Conservation (phyloP, 2,888 invertebrate genomes). For the Xanthia togata region DNA sequence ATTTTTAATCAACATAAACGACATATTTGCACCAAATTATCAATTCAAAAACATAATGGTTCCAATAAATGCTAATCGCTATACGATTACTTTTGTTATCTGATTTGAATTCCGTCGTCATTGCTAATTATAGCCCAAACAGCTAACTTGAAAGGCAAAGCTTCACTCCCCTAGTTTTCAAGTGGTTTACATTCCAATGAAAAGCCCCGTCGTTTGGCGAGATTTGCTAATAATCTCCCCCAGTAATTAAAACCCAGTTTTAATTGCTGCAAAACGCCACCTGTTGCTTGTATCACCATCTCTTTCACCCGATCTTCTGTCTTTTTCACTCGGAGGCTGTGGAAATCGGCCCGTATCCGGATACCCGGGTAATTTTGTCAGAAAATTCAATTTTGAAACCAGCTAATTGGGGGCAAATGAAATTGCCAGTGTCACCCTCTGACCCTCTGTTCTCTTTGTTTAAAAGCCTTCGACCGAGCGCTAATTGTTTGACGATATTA, state of each 20-base stretch:
- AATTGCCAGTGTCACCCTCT: slow-evolving; percentile 84
- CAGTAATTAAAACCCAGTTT: slow-evolving; percentile 89
- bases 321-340: slow-evolving; percentile 80
- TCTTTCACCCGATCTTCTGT: slow-evolving; percentile 68
- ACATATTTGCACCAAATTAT: slow-evolving; percentile 59
- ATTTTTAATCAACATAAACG: slow-evolving; percentile 63
- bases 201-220: slow-evolving; percentile 83
- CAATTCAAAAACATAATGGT: slow-evolving; percentile 58
- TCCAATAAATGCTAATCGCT: slow-evolving; percentile 68
- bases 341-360: slow-evolving; percentile 87
- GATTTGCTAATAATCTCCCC: slow-evolving; percentile 89
- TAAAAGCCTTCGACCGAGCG: slow-evolving; percentile 77
- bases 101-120: slow-evolving; percentile 58
- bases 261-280: slow-evolving; percentile 89
- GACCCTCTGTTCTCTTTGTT: slow-evolving; percentile 80
- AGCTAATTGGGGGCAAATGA: slow-evolving; percentile 87
- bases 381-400: slow-evolving; percentile 88
- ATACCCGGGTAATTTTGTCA: slow-evolving; percentile 86
- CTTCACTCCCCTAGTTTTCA: slow-evolving; percentile 76
- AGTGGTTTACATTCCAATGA: slow-evolving; percentile 85
- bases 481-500: slow-evolving; percentile 84
- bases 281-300: slow-evolving; percentile 82
- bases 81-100: slow-evolving; percentile 58
- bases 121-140: slow-evolving; percentile 68
- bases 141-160: slow-evolving; percentile 57